Percentiles rank a stretch among this genome's conserved stretches.
phyloP scores from a whole-genome alignment of 2,888 invertebrate species.

The Oscheius myriophilus region DNA sequence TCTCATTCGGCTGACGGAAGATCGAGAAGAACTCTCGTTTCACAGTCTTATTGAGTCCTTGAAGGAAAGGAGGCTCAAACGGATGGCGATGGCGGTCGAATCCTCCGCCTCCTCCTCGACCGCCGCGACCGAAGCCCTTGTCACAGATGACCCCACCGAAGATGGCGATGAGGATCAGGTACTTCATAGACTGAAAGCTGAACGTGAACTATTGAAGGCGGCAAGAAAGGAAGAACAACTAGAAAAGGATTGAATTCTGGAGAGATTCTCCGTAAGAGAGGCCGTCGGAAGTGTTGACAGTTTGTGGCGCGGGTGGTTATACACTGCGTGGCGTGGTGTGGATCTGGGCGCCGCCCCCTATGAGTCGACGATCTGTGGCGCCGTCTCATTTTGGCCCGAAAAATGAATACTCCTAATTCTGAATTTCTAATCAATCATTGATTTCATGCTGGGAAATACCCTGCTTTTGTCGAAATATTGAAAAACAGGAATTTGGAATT shows the following conservation, averaged over 20 bases:
- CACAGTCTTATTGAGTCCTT: slow-evolving; percentile 18
- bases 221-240: neutral
- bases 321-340: slow-evolving; percentile 9
- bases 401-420: too few relatives aligned
- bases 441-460: too few relatives aligned
- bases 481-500: too few relatives aligned
- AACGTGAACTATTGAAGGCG: neutral
- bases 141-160: neutral
- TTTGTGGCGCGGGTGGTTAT: slow-evolving; percentile 1
- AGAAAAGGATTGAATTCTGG: neutral
- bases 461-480: too few relatives aligned
- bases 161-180: neutral
- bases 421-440: too few relatives aligned
- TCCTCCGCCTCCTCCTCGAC: slow-evolving; percentile 5
- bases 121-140: slow-evolving; percentile 16
- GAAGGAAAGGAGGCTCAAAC: slow-evolving; percentile 17
- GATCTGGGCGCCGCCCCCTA: slow-evolving; percentile 12
- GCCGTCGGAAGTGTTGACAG: neutral
- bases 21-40: slow-evolving; percentile 12
- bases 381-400: too few relatives aligned
- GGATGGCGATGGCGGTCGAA: neutral
- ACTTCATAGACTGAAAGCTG: slow-evolving; percentile 12
- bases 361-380: slow-evolving; percentile 21
- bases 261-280: too few relatives aligned
- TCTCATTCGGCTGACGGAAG: slow-evolving; percentile 9